Evolutionary conservation across 2,797 vertebrate species (phyloP).

Genomic region (Myoxocephalus aenaeus): DNA sequence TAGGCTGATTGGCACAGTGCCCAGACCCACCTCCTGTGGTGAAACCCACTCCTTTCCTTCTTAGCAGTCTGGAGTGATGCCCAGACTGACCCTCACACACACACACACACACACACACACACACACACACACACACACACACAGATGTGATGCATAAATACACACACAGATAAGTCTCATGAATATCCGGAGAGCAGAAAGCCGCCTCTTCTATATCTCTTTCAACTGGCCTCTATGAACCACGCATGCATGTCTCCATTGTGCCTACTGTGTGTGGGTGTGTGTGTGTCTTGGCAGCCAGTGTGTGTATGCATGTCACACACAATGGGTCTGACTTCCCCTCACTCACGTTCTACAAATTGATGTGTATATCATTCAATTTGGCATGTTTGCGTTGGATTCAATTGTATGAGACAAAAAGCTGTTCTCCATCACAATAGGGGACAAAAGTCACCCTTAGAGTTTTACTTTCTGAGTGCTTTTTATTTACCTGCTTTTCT

Average conservation of each 20-base stretch:
- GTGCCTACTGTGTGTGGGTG: background rate
- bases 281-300: slow-evolving; percentile 30
- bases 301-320: slow-evolving; percentile 24
- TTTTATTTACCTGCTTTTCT: background rate
- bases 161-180: slow-evolving; percentile 13
- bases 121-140: slow-evolving; percentile 36
- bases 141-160: slow-evolving; percentile 10
- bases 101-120: slow-evolving; percentile 28
- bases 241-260: background rate
- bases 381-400: slow-evolving; percentile 60
- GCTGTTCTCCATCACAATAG: background rate
- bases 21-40: slow-evolving; percentile 74
- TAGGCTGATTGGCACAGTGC: slow-evolving; percentile 66
- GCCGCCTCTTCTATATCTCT: background rate
- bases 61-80: slow-evolving; percentile 72
- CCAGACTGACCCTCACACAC: slow-evolving; percentile 68
- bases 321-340: slow-evolving; percentile 45
- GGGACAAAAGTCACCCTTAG: background rate
- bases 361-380: slow-evolving; percentile 51
- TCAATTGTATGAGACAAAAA: slow-evolving; percentile 35
- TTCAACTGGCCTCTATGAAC: background rate
- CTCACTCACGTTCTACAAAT: slow-evolving; percentile 18
- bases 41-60: slow-evolving; percentile 75
- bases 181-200: slow-evolving; percentile 28
- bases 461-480: background rate